Evolutionary conservation across 2,113 vertebrate genomes (phyloP).

Genomic region (Grantiella picta): DNA sequence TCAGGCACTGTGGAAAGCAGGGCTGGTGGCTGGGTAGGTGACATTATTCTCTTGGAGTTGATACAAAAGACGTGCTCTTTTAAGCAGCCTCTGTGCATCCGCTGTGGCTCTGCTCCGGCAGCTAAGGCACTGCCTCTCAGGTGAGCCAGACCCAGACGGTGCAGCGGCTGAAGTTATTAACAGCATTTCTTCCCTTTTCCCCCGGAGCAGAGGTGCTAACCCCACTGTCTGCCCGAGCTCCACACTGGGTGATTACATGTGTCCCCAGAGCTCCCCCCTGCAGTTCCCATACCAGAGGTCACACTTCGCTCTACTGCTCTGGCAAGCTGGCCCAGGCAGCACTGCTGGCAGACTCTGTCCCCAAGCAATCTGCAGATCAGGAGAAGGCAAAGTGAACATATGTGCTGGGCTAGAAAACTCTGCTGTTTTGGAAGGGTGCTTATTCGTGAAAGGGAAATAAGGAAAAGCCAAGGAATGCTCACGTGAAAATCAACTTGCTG

Average conservation of each 20-base stretch:
- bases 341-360: not conserved
- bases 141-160: not conserved
- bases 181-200: not conserved
- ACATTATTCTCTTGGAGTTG: conserved; percentile 40
- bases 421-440: not conserved
- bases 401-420: not conserved
- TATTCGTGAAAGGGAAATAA: not conserved
- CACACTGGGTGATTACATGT: not conserved
- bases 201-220: not conserved
- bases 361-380: not conserved
- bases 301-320: not conserved
- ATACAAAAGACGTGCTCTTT: not conserved
- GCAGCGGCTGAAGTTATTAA: not conserved
- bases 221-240: not conserved
- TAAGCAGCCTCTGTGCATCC: not conserved
- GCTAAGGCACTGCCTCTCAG: not conserved
- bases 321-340: not conserved
- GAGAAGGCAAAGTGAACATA: not conserved
- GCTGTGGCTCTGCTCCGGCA: not conserved
- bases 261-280: not conserved
- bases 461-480: not conserved
- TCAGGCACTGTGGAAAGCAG: not conserved
- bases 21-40: conserved; percentile 17
- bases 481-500: not conserved
- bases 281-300: not conserved